A percentile compares a stretch with the other conserved stretches of the same genome.
Conservation (phyloP, 2,888 invertebrate genomes). For the Mechanitis messenoides region DNA sequence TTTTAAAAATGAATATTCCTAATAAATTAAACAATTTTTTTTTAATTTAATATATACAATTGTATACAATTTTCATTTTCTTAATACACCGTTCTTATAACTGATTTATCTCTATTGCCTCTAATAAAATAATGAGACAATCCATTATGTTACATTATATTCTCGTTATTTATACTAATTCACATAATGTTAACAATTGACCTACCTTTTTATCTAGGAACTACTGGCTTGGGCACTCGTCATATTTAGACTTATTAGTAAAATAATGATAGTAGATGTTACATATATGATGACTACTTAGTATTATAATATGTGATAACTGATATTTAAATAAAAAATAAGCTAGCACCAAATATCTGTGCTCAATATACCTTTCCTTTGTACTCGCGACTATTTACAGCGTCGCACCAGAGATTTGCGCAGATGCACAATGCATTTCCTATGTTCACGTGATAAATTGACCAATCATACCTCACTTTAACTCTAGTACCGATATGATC, state of each 20-base stretch:
- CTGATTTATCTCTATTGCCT: background rate
- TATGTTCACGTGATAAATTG: conserved; percentile 26
- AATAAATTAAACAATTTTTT: too few species aligned
- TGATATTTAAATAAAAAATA: background rate
- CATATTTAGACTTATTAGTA: too few species aligned
- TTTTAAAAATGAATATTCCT: too few species aligned
- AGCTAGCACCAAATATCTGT: background rate
- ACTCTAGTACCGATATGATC: conserved; percentile 30
- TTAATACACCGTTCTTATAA: background rate
- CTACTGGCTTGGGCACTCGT: too few species aligned
- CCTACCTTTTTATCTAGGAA: background rate
- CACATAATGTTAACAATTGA: background rate
- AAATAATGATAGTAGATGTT: too few species aligned
- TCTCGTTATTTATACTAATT: background rate
- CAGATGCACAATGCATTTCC: conserved; percentile 37
- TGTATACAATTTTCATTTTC: background rate
- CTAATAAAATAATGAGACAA: background rate
- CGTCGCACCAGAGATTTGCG: conserved; percentile 28
- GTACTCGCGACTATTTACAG: conserved; percentile 11
- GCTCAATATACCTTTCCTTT: conserved; percentile 6
- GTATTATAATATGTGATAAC: background rate
- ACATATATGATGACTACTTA: too few species aligned
- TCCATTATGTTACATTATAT: background rate
- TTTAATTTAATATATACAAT: too few species aligned
- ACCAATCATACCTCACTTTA: conserved; percentile 25